Evolutionary conservation across 2,797 vertebrate genomes (phyloP).

Genomic region (Acanthurus leucopareius): DNA sequence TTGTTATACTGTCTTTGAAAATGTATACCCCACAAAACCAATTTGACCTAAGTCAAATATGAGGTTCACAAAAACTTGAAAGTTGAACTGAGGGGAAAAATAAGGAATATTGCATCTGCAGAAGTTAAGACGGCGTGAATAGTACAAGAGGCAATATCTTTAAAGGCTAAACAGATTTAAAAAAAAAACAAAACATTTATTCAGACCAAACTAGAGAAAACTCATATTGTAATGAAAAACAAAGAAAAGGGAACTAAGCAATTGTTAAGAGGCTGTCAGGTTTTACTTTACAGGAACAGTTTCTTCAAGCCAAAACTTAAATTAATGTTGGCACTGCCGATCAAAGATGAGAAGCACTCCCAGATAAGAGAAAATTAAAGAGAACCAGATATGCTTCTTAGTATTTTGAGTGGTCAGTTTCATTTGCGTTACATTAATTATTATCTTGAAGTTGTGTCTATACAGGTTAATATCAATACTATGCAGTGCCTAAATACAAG

Average conservation of each 20-base stretch:
- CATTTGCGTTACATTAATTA: slow-evolving; percentile 15
- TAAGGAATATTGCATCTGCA: neutral
- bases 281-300: slow-evolving; percentile 18
- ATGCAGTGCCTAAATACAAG: neutral
- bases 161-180: neutral
- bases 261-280: slow-evolving; percentile 21
- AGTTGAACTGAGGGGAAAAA: neutral
- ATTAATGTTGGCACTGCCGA: slow-evolving; percentile 22
- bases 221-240: slow-evolving; percentile 19
- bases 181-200: neutral
- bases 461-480: neutral
- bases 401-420: slow-evolving; percentile 4
- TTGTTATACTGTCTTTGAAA: neutral
- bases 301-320: slow-evolving; percentile 15
- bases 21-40: neutral
- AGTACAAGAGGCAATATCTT: neutral
- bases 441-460: neutral
- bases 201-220: neutral
- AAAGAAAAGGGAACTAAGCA: slow-evolving; percentile 4
- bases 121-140: neutral
- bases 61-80: neutral
- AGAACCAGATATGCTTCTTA: slow-evolving; percentile 41
- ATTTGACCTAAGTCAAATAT: slow-evolving; percentile 7
- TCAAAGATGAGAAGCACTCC: slow-evolving; percentile 44
- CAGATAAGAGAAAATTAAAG: slow-evolving; percentile 35